Evolutionary conservation across 1,140 invertebrate species (phyloP), one percentile per base, ranked within the genome.

Genomic region (Brachionus rotundiformis): DNA sequence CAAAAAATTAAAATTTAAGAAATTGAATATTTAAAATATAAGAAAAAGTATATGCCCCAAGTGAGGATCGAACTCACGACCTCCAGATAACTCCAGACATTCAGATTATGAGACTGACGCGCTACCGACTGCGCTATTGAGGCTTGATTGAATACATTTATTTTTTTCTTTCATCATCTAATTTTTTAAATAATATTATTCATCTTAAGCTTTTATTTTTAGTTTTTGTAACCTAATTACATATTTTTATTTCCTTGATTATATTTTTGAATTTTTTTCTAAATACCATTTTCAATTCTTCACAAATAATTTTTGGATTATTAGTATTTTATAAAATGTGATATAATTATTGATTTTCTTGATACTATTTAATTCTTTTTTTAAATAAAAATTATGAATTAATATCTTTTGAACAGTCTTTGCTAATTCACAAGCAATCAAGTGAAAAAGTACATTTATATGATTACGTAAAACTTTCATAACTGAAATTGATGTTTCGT

Each of bases 71-170:
- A 63, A 29, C 29, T 29, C 61, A 33, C 29, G 61, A 63, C 61
- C 61, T 29, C 29, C 29, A 29, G 61, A 63, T 63, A 29, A 29
- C 61, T 27, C 29, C 61, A 63, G 25, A 63, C n/a, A 29, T 63
- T 63, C 61, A 63, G 61, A 63, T 63, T 33, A 63, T 63, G 29
- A 63, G 25, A 29, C 29, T 63, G 25, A 29, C 61, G 61, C 61
- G 61, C 61, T 63, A 63, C 61, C 61, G 61, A 63, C 61, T 63
- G 61, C 61, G 61, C 61, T 63, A 63, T 63, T 63, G 61, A 63
- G 61, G 61, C 61, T 63, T 61, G n/a, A n/a, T n/a, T n/a, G n/a
- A n/a, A 23, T 29, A 29, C 25, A 61, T 10, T 61, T 29, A 27
- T 61, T 29, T n/a, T n/a, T n/a, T n/a, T n/a, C n/a, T n/a, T n/a